These are phyloP conservation scores for Lasioglossum morio DNA, from an alignment of 2,888 invertebrate genomes.

Conservation along the genomic window DNA sequence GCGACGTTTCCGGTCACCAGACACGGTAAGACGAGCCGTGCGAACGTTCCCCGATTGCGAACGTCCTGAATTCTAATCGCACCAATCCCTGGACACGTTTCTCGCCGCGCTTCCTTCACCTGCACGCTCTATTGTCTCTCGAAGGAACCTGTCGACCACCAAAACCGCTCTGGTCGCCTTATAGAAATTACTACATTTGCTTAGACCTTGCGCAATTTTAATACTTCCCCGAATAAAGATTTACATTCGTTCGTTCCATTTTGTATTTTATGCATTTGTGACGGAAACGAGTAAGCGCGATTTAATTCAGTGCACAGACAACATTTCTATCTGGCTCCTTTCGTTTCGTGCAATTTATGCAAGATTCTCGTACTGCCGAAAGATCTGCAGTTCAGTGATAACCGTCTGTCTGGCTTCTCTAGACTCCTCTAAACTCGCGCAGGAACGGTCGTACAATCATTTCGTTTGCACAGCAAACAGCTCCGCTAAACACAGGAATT, in stretches of 20 bases:
- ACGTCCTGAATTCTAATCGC: not conserved
- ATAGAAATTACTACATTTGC: not conserved
- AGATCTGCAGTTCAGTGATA: not conserved
- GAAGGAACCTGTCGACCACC: not conserved
- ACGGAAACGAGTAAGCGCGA: too few relatives aligned
- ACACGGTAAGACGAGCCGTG: not conserved
- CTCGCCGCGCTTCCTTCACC: not conserved
- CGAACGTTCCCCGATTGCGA: not conserved
- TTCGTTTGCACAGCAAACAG: not conserved
- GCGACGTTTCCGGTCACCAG: not conserved
- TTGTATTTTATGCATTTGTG: too few relatives aligned
- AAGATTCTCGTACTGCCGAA: not conserved
- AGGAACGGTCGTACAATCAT: not conserved
- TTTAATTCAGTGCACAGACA: too few relatives aligned
- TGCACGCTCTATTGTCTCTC: not conserved
- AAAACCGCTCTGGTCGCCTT: not conserved
- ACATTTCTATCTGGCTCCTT: too few relatives aligned
- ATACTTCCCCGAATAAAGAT: not conserved
- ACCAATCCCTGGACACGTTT: not conserved
- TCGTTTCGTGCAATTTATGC: not conserved
- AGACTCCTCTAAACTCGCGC: not conserved
- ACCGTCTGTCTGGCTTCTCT: not conserved
- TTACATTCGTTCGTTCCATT: not conserved
- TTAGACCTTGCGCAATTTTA: not conserved
- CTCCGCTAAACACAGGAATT: not conserved